A percentile compares a stretch with the other conserved stretches of the same genome.
These are phyloP conservation scores for Drosophila kanekoi DNA, from an alignment of 2,888 invertebrate species.

Conservation along the genomic window DNA sequence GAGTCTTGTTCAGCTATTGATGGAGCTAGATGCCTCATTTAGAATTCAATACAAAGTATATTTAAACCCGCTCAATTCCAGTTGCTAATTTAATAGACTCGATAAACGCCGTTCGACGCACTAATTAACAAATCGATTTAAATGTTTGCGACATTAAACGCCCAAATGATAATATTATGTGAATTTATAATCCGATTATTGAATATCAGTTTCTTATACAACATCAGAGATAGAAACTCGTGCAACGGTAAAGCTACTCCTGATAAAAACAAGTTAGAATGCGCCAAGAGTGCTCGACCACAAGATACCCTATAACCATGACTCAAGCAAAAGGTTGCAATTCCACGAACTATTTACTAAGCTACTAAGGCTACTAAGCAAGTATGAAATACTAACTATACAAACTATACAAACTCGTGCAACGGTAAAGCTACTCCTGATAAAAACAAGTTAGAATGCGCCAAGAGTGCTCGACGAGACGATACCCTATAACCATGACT, in stretches of 20 bases:
- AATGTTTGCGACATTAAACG: constrained; percentile 32
- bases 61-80: constrained; percentile 1
- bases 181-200: constrained; percentile 33
- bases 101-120: constrained; percentile 2
- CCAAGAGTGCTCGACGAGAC: background rate
- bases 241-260: constrained; percentile 6
- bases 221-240: background rate
- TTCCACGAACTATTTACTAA: too few species aligned
- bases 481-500: background rate
- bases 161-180: constrained; percentile 18
- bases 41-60: background rate
- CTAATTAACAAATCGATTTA: constrained; percentile 44
- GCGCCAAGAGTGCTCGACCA: background rate
- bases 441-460: background rate
- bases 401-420: background rate
- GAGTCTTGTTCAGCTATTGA: too few species aligned
- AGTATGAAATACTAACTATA: too few species aligned
- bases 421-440: constrained; percentile 6
- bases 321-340: background rate
- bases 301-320: background rate
- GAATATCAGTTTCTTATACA: constrained; percentile 10
- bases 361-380: too few species aligned
- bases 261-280: background rate
- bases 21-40: background rate
- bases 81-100: constrained; percentile 7